Evolutionary conservation across 2,797 vertebrate species (phyloP).

Genomic region (Rachycentron canadum): DNA sequence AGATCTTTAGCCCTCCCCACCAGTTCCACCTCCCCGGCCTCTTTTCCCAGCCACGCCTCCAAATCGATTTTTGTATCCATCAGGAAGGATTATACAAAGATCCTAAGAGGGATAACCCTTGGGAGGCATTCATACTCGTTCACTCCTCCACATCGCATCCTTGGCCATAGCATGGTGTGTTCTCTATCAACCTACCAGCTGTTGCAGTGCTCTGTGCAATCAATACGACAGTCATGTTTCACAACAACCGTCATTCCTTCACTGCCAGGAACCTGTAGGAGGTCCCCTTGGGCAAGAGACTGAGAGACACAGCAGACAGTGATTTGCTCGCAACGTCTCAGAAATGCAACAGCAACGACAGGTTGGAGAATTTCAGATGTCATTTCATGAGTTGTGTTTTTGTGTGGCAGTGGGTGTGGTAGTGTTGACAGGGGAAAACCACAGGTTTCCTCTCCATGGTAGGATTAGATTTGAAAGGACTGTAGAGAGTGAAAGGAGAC

Average conservation of each 20-base stretch:
- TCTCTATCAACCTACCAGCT: slow-evolving; percentile 74
- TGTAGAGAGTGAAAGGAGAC: slow-evolving; percentile 10
- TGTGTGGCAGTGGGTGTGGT: neutral
- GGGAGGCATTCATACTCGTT: slow-evolving; percentile 70
- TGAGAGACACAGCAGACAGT: slow-evolving; percentile 48
- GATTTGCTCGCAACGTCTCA: slow-evolving; percentile 54
- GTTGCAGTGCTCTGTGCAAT: slow-evolving; percentile 71
- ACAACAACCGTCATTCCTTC: slow-evolving; percentile 73
- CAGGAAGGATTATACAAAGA: slow-evolving; percentile 75
- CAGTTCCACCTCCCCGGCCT: slow-evolving; percentile 27
- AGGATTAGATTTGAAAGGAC: slow-evolving; percentile 19
- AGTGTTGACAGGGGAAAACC: slow-evolving; percentile 21
- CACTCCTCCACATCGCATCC: slow-evolving; percentile 70
- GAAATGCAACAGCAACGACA: slow-evolving; percentile 28
- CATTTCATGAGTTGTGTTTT: slow-evolving; percentile 40
- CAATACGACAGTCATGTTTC: slow-evolving; percentile 78
- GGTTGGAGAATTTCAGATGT: slow-evolving; percentile 30
- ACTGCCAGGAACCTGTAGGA: slow-evolving; percentile 72
- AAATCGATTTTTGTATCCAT: slow-evolving; percentile 67
- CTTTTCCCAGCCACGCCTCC: slow-evolving; percentile 44
- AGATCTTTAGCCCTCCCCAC: slow-evolving; percentile 14
- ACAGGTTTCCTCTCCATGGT: slow-evolving; percentile 7
- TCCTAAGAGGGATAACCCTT: slow-evolving; percentile 71
- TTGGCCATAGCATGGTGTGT: slow-evolving; percentile 51
- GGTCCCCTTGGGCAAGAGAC: slow-evolving; percentile 63